Evolutionary conservation across 2,797 vertebrate genomes (phyloP).

Genomic region (Picus viridis): DNA sequence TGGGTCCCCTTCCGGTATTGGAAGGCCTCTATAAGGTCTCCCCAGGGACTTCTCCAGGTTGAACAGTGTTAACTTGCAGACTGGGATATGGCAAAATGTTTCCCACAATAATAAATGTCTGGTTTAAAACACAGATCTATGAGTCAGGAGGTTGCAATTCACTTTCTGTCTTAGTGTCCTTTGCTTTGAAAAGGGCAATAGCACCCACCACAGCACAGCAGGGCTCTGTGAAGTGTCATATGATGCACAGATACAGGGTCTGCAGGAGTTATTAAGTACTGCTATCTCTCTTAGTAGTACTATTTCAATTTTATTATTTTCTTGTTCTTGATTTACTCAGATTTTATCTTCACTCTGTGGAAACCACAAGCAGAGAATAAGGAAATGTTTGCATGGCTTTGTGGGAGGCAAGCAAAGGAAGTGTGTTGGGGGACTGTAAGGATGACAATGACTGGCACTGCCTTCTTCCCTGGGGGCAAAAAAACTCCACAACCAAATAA

Average conservation of each 20-base stretch:
- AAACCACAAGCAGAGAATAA: background rate
- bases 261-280: background rate
- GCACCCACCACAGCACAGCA: background rate
- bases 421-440: background rate
- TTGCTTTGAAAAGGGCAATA: background rate
- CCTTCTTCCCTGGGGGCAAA: background rate
- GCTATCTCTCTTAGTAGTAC: background rate
- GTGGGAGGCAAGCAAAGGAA: background rate
- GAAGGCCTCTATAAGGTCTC: no score
- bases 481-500: background rate
- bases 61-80: background rate
- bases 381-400: background rate
- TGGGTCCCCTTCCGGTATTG: no score
- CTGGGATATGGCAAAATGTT: background rate
- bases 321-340: background rate
- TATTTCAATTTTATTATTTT: background rate
- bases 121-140: background rate
- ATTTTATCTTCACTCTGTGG: background rate
- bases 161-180: background rate
- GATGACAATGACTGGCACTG: background rate
- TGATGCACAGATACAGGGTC: background rate
- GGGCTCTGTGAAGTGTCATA: background rate
- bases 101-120: background rate
- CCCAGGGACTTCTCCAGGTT: no score
- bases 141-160: background rate